Conservation (phyloP, 2,888 invertebrate genomes). For the Drosophila infuscata region DNA sequence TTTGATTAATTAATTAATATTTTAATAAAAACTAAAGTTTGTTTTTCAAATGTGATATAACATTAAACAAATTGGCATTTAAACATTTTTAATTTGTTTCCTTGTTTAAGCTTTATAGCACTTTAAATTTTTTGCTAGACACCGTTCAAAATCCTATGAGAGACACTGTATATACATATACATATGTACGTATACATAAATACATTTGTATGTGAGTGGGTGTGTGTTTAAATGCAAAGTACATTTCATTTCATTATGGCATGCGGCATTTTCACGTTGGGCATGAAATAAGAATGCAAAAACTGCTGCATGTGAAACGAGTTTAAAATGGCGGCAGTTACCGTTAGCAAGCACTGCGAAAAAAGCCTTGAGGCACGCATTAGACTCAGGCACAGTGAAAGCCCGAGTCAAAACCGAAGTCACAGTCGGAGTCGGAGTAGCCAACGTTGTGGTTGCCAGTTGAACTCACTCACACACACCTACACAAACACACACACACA, state of each 20-base stretch:
- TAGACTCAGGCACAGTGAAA: conserved; percentile 51
- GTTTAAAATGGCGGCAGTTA: conserved; percentile 77
- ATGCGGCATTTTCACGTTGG: conserved; percentile 71
- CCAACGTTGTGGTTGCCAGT: conserved; percentile 30
- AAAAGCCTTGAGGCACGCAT: conserved; percentile 70
- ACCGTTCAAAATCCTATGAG: too few species aligned
- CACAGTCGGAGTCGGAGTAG: conserved; percentile 13
- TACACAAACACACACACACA: conserved; percentile 12
- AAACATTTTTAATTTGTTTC: too few species aligned
- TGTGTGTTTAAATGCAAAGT: conserved; percentile 75
- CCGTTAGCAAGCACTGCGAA: conserved; percentile 57
- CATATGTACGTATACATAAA: not conserved
- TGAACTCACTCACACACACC: conserved; percentile 40
- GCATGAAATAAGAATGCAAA: conserved; percentile 67
- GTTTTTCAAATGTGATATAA: too few species aligned
- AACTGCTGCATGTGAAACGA: conserved; percentile 69
- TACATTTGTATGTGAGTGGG: conserved; percentile 21
- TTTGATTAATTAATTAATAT: too few species aligned
- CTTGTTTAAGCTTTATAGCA: too few species aligned
- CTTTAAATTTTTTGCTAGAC: too few species aligned
- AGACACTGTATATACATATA: not conserved
- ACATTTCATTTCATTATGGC: conserved; percentile 77
- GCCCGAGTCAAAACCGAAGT: conserved; percentile 35
- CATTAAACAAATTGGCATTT: too few species aligned
- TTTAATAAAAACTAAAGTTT: too few species aligned